Evolutionary conservation across 1,140 invertebrate species (phyloP).

Genomic region (Drosophila carrolli): DNA sequence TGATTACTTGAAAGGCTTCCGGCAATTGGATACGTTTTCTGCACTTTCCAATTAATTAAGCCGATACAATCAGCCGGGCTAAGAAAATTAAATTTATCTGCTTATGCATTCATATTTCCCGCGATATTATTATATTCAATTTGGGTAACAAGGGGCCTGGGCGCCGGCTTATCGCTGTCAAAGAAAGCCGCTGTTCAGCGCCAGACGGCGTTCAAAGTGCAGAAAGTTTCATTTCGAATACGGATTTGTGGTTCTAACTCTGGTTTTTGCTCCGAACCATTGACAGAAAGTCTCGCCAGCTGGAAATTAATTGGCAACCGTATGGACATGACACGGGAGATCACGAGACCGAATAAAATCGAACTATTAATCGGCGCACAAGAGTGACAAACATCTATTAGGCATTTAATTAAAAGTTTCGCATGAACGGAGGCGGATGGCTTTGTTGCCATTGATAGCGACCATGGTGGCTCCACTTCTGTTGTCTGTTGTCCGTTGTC

Average conservation of each 20-base stretch:
- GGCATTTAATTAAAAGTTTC: constrained; percentile 81
- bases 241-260: constrained; percentile 25
- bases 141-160: constrained; percentile 19
- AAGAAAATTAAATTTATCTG: constrained; percentile 73
- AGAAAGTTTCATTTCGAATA: constrained; percentile 46
- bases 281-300: constrained; percentile 9
- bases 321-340: constrained; percentile 72
- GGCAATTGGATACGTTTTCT: constrained; percentile 46
- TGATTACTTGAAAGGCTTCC: constrained; percentile 2
- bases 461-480: constrained; percentile 33
- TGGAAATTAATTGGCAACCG: constrained; percentile 67
- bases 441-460: constrained; percentile 62
- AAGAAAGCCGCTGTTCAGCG: constrained; percentile 35
- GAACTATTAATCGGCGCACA: constrained; percentile 66
- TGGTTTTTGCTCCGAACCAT: not conserved
- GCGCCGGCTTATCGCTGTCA: constrained; percentile 65
- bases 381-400: constrained; percentile 80
- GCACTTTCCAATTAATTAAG: constrained; percentile 67
- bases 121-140: constrained; percentile 29
- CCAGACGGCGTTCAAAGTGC: constrained; percentile 60
- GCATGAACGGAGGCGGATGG: constrained; percentile 32
- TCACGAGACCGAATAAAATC: constrained; percentile 62
- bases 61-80: constrained; percentile 47
- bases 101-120: constrained; percentile 37
- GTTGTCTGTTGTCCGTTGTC: constrained; percentile 1